Evolutionary conservation across 35 echinoderm and acorn worm species (phyloP), one percentile per base, ranked within the genome.

Genomic region (Ophioderma brevispina): DNA sequence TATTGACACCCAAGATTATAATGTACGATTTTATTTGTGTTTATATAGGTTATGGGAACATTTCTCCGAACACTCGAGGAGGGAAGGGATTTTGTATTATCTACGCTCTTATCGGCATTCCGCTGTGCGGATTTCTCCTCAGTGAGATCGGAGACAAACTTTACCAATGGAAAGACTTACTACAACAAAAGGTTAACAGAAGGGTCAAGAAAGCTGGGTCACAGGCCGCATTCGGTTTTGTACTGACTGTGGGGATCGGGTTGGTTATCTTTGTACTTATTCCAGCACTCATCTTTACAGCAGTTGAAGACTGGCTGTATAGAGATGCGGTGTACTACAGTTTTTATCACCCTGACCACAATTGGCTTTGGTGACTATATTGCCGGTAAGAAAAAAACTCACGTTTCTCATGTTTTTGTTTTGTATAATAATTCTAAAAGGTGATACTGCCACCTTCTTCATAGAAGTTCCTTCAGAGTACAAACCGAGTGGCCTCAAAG

Each of bases 1-100:
- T n/a, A n/a, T n/a, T n/a, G n/a, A n/a, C n/a, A n/a, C n/a, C n/a
- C n/a, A n/a, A n/a, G n/a, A n/a, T n/a, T n/a, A n/a, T n/a, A n/a
- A n/a, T n/a, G n/a, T n/a, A n/a, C n/a, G n/a, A n/a, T n/a, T n/a
- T n/a, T n/a, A n/a, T n/a, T n/a, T n/a, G n/a, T n/a, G n/a, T n/a
- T n/a, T n/a, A n/a, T n/a, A 52, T 39, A 98, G 96, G 96, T 80
- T 98, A 95, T 93, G 96, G 96, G 40, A 89, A 95, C 52, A 98
- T 95, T 23, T 80, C 96, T 0, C 96, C 96, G 34, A 49, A 55
- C 10, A 95, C 93, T n/a, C 55, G 84, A 13, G 31, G 31, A 10
- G 96, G 96, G 1, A 86, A 92, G 35, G 40, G 78, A 6, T 98
- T 98, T 70, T 90, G 92, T 52, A 93, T 98, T 36, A 11, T 90